Evolutionary conservation across 2,797 vertebrate species (phyloP).

Genomic region (Oreochromis grahami): DNA sequence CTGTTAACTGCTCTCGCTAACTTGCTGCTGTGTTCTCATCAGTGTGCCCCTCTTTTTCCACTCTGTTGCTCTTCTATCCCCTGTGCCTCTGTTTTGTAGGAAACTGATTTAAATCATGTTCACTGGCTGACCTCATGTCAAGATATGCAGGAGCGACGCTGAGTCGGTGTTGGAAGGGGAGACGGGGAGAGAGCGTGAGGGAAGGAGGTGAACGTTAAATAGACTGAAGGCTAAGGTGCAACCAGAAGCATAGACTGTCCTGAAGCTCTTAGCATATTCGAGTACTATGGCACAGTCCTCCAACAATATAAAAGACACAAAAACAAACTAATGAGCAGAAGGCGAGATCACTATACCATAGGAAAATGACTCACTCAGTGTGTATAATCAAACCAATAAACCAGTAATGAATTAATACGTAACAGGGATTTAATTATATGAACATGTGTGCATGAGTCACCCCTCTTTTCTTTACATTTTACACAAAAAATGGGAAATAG

Average conservation of each 20-base stretch:
- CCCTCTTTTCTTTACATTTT: neutral
- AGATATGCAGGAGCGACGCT: neutral
- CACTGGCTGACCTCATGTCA: conserved; percentile 8
- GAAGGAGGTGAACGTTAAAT: neutral
- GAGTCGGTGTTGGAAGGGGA: neutral
- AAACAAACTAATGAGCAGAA: neutral
- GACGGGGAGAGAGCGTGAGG: neutral
- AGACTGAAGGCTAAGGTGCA: neutral
- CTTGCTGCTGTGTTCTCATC: neutral
- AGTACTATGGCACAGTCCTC: neutral
- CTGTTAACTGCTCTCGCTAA: neutral
- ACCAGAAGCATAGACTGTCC: neutral
- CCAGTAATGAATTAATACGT: neutral
- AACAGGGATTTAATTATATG: neutral
- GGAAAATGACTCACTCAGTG: neutral
- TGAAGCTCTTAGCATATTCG: neutral
- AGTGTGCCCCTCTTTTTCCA: neutral
- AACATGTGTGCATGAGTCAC: neutral
- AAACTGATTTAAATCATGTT: conserved; percentile 21
- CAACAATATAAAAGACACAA: neutral
- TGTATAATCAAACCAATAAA: neutral
- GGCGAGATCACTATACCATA: neutral
- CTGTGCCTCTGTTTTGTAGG: neutral
- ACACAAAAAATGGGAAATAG: neutral
- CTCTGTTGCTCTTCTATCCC: neutral